Evolutionary conservation across 2,797 vertebrate genomes (phyloP).

Genomic region (Rhinogobio ventralis): DNA sequence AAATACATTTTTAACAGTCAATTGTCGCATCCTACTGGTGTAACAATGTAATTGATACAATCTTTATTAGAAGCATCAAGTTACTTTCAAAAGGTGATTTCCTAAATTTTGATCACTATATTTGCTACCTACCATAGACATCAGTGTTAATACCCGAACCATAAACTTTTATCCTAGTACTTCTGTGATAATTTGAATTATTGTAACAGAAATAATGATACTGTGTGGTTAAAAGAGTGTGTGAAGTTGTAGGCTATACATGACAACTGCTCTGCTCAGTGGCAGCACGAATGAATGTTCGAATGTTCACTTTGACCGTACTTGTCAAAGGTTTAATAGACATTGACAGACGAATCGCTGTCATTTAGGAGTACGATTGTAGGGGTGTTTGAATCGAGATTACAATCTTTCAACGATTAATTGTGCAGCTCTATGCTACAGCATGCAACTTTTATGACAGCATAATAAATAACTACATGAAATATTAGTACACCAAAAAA

Average conservation of each 20-base stretch:
- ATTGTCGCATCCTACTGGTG: neutral
- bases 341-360: neutral
- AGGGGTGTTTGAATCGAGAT: neutral
- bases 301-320: neutral
- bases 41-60: neutral
- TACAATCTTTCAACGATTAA: neutral
- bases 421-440: neutral
- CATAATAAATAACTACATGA: neutral
- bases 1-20: neutral
- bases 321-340: neutral
- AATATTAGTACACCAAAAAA: neutral
- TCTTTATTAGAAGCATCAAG: neutral
- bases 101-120: neutral
- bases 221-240: neutral
- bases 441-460: neutral
- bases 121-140: neutral
- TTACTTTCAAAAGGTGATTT: neutral
- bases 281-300: neutral
- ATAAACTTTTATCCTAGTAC: neutral
- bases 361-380: neutral
- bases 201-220: neutral
- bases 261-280: neutral
- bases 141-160: neutral
- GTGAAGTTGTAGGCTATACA: neutral
- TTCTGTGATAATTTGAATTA: neutral